These are phyloP conservation scores for Pachyramphus minor DNA, from an alignment of 2,113 vertebrate genomes.

Conservation along the genomic window DNA sequence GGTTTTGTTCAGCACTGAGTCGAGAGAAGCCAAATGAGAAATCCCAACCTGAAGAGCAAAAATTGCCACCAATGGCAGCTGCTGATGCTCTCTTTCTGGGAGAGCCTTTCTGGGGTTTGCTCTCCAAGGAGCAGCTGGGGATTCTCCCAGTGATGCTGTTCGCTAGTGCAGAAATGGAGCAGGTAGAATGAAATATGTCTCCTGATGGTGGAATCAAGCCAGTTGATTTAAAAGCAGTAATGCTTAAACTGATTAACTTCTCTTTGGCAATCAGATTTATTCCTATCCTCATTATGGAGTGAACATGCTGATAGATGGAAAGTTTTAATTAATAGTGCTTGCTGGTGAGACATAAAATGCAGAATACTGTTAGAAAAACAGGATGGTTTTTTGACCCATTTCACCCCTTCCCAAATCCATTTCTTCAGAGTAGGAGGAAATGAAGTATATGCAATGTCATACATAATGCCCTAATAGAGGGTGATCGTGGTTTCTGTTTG, in stretches of 20 bases:
- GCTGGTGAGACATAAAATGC: neutral
- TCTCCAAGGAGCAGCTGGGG: neutral
- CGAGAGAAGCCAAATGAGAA: neutral
- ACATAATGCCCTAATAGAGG: neutral
- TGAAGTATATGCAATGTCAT: neutral
- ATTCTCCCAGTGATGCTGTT: neutral
- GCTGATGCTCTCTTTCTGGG: neutral
- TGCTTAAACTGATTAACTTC: conserved; percentile 25
- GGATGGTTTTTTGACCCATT: neutral
- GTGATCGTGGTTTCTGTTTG: neutral
- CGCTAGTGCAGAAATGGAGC: neutral
- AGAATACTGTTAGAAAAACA: neutral
- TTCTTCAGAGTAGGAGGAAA: neutral
- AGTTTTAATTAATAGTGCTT: conserved; percentile 27
- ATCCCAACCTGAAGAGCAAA: neutral
- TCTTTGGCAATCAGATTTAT: neutral
- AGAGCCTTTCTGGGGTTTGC: neutral
- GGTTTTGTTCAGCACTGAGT: neutral
- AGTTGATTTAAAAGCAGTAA: conserved; percentile 17
- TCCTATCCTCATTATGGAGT: neutral
- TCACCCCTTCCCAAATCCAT: neutral
- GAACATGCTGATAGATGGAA: neutral
- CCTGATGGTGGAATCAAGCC: neutral
- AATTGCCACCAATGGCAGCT: neutral
- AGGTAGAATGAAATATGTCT: neutral